phyloP scores from a whole-genome alignment of 2,797 vertebrate species.

The Epinephelus coioides region DNA sequence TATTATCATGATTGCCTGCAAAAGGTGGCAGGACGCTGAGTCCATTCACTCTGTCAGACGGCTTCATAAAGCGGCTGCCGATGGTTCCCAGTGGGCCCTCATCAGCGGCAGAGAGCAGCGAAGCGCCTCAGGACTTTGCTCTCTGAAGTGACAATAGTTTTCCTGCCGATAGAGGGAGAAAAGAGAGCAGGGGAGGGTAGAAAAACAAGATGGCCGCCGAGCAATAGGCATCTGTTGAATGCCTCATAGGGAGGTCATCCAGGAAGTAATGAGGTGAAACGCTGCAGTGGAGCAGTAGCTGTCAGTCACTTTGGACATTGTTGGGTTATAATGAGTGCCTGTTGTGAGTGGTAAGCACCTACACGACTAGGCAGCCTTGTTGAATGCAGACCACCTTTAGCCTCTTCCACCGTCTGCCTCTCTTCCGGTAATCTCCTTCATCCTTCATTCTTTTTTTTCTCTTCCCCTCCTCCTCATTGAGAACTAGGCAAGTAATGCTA shows the following conservation, averaged over 20 bases:
- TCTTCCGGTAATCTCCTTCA: constrained; percentile 53
- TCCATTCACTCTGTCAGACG: constrained; percentile 66
- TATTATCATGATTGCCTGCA: constrained; percentile 69
- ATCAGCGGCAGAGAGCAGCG: constrained; percentile 59
- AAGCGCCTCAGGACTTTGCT: constrained; percentile 69
- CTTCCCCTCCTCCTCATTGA: constrained; percentile 27
- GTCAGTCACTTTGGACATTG: constrained; percentile 69
- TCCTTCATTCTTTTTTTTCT: constrained; percentile 43
- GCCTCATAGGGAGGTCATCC: constrained; percentile 66
- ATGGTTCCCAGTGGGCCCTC: constrained; percentile 74
- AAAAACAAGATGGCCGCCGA: constrained; percentile 70
- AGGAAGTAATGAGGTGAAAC: constrained; percentile 75
- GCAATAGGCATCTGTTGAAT: constrained; percentile 64
- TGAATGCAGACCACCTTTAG: constrained; percentile 59
- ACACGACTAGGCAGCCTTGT: constrained; percentile 53
- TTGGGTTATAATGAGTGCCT: constrained; percentile 62
- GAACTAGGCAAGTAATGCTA: constrained; percentile 58
- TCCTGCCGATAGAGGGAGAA: constrained; percentile 48
- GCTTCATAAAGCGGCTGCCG: constrained; percentile 71
- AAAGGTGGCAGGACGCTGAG: constrained; percentile 63
- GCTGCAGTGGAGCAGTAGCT: constrained; percentile 55
- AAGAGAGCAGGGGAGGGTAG: constrained; percentile 13
- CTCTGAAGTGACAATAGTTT: constrained; percentile 69
- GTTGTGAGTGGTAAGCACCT: constrained; percentile 57
- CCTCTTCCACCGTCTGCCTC: constrained; percentile 46